Evolutionary conservation across 2,113 vertebrate genomes (phyloP), one percentile per base, ranked within the genome.

Genomic region (Chaetodon auriga): DNA sequence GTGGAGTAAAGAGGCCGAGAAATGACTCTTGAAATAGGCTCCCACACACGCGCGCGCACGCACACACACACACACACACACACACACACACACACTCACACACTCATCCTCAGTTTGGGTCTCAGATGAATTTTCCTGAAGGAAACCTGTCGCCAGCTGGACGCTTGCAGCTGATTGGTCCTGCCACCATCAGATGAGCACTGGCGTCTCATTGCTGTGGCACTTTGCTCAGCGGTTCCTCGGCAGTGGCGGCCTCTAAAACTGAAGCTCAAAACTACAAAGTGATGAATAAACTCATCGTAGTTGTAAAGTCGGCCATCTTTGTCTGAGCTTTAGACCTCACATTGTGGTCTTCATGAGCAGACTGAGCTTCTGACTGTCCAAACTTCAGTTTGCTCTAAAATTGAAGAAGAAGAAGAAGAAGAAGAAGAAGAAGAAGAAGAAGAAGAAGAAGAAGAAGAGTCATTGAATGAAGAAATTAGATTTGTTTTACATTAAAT

Each of bases 1-100:
- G 87, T 38, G 77, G 76, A 35, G 45, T 76, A 89, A 91, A 82
- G 64, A 53, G 38, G 51, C 61, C 8, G 72, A 58, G 86, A 83
- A 87, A 64, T 84, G 78, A 82, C 81, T 87, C 90, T 84, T 63
- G 75, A 93, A 93, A 93, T 93, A 91, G 87, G 46, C 65, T 19
- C 45, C 0, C n/a, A 36, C 66, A 57, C 55, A 68, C 38, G 6
- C 38, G 7, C 38, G 4, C 38, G 38, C 7, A 38, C 13, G 48
- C n/a, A 36, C 66, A 57, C 55, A 68, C 2, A 54, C 7, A 21
- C 51, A 53, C 0, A 54, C 7, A 21, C 51, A 0, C n/a, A 36
- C 58, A 55, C 46, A 68, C 43, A 0, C n/a, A 36, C 66, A 57
- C 55, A 68, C 2, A 54, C 7, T 8, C 51, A 53, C 0, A 54